Evolutionary conservation across 2,797 vertebrate genomes (phyloP), one percentile per base, ranked within the genome.

Genomic region (Myotis planiceps): DNA sequence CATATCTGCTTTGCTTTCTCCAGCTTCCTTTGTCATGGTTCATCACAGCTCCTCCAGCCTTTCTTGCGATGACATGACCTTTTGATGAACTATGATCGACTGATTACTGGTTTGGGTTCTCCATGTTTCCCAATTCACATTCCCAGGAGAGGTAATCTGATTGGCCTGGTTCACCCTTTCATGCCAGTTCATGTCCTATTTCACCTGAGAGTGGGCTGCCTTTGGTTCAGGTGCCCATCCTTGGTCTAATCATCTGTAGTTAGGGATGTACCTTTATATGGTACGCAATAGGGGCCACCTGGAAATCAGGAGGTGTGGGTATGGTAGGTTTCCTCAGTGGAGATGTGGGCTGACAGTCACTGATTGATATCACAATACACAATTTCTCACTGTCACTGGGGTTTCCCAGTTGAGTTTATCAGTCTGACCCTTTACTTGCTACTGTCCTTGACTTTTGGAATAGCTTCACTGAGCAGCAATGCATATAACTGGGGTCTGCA

Each of bases 131-230:
- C 87, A 91, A 68, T 63, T 79, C 66, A 32, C 14, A 68, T 82
- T 89, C 60, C 84, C 83, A 78, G 23, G 19, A 78, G 47, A 94
- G 37, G 71, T 87, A 89, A 96, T 94, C 93, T 96, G 76, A 96
- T 82, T 92, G 76, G 63, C 92, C 58, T 55, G 5, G 45, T 66
- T 93, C 45, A 27, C 86, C 78, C 72, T 69, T 95, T 79, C 94
- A 49, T 71, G 93, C 51, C 9, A 39, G 45, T 85, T 94, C 97
- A 86, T 27, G 93, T 45, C 82, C 69, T n/a, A 2, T 74, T 19
- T 94, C 89, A 95, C 60, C 63, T 78, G 87, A 88, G 39, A 88
- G 74, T 15, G 39, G 42, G 13, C 87, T 94, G 49, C 51, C 42
- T 90, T 86, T 51, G 4, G 72, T 91, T 93, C 66, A 68, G 71